Base-by-base conservation (phyloP, 2,888 invertebrate genomes). In the Lordiphosa andalusiaca region DNA sequence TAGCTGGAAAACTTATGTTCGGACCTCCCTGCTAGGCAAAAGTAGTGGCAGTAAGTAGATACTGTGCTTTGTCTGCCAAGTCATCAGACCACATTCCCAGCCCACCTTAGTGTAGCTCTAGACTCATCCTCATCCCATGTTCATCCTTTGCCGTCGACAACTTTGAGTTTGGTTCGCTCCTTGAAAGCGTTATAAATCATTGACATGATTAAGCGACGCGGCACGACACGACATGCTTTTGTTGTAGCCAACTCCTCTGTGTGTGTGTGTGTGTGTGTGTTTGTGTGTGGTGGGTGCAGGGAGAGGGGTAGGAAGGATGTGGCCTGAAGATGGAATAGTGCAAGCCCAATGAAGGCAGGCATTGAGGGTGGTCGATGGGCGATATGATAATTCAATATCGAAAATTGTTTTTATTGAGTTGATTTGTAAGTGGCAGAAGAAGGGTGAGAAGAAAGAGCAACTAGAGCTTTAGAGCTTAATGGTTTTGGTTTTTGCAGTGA, bases 151-250 rank as follows among this genome's bases (percentile, higher is more conserved):
- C 80, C 77, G 77, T 81, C 77, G 77, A 77, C 77, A 77, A 77
- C 71, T 81, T 84, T 60, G 82, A 81, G 84, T 73, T 81, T 73
- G 69, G 71, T 71, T 69, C 67, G 82, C 69, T 85, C 73, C 77
- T 72, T 85, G 84, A 84, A 85, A 84, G 84, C 84, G 72, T 84
- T 85, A 85, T 84, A 84, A 84, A 84, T 84, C 86, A 84, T 84
- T 84, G 86, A 82, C 84, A 84, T 82, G 82, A 84, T 78, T 82
- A 82, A 82, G 81, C 71, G 85, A 68, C 71, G 67, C 66, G 84
- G 77, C 84, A 84, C 84, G 77, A 71, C 77, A 81, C 73, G 73
- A 85, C 71, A 76, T 69, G 72, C 80, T 74, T 74, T 82, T 82
- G 69, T 78, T 74, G 67, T 73, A 65, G 61, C 30, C 44, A 58